Evolutionary conservation across 2,113 vertebrate genomes (phyloP).

Genomic region (Cacatua alba): DNA sequence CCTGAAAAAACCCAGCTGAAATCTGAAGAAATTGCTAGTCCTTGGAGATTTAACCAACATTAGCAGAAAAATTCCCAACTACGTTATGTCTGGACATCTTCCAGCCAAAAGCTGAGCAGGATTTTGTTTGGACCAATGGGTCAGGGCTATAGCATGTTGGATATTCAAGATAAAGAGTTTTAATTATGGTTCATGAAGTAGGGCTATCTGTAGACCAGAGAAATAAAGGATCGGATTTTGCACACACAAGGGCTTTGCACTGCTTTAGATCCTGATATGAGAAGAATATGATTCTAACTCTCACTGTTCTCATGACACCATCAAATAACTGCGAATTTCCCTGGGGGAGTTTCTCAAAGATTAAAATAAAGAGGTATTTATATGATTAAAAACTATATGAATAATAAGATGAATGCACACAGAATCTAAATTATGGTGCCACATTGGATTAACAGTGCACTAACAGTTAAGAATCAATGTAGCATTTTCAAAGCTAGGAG

Average conservation of each 20-base stretch:
- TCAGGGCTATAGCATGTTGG: neutral
- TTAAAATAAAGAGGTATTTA: neutral
- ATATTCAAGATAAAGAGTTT: neutral
- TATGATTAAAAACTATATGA: neutral
- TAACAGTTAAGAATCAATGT: neutral
- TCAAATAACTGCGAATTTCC: neutral
- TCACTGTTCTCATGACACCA: neutral
- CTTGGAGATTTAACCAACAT: neutral
- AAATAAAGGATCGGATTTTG: neutral
- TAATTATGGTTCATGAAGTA: fast-evolving
- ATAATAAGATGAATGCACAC: neutral
- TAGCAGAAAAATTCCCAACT: neutral
- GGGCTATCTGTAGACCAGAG: neutral
- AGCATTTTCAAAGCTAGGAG: neutral
- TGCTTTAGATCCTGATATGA: neutral
- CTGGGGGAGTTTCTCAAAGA: neutral
- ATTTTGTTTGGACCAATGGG: neutral
- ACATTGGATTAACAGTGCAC: neutral
- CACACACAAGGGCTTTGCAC: neutral
- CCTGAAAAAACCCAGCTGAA: neutral
- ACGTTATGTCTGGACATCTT: neutral
- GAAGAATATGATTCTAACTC: neutral
- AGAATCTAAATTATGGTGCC: neutral
- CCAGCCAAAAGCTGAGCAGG: neutral
- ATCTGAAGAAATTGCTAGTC: neutral